Evolutionary conservation across 2,797 vertebrate genomes (phyloP), one percentile per base, ranked within the genome.

Genomic region (Babyrousa celebensis): DNA sequence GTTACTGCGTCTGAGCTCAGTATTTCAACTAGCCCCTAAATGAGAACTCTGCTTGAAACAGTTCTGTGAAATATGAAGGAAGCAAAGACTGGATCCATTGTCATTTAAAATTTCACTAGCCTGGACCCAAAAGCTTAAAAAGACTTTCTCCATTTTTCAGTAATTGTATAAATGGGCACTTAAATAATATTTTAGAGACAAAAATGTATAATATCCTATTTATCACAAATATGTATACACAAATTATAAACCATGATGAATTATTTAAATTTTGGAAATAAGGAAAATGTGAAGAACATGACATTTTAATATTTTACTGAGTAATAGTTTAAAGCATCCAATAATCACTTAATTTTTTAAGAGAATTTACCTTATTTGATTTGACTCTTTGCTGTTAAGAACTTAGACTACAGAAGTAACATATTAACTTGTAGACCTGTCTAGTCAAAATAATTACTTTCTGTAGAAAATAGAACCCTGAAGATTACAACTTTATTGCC

Each of bases 241-340:
- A 97, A 84, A 74, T 15, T 68, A 36, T 74, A 68, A 78, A 84
- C 2, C 6, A 90, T 79, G 9, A 48, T 84, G 71, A 20, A 56
- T 32, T 43, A 70, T 88, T 83, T 87, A 78, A 87, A 48, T 74
- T 86, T 89, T 77, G 6, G 2, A 86, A 84, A 43, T 52, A 88
- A 68, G 20, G 14, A 63, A 85, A 72, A 68, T 68, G 5, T 27
- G 11, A 78, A 78, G 16, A 63, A 1, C 1, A 48, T 75, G 58
- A 72, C 21, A 15, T 84, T 65, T 68, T 80, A 72, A n/a, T 92
- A 68, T 67, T 7, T 95, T 58, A 68, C 25, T 70, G 21, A 89
- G 21, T 52, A 72, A 60, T 60, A 52, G 11, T 74, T 95, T 58
- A 94, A 77, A 60, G 67, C 10, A 72, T n/a, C 27, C 8, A 60